Evolutionary conservation across 2,888 invertebrate species (phyloP), one percentile per base, ranked within the genome.

Genomic region (Hyposoter dolosus): DNA sequence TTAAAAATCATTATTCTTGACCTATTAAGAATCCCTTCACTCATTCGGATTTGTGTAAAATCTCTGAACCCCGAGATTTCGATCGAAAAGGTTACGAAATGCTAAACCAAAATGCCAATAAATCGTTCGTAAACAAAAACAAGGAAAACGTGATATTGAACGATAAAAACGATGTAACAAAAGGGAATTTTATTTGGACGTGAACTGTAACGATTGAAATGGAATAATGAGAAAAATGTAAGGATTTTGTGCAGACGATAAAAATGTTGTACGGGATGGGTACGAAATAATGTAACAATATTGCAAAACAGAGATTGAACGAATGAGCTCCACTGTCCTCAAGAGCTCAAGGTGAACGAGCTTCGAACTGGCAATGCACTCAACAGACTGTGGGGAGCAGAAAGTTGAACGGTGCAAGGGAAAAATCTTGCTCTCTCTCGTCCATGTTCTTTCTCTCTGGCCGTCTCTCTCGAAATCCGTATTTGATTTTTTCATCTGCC

Each of bases 311-410:
- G 69, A 81, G 78, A 82, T 82, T 74, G 77, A 82, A 75, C 47
- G 83, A 89, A 88, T 93, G 93, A 92, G 93, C 91, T 89, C 90
- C 93, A 86, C 93, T 93, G 93, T 76, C 84, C 85, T 82, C 88
- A 86, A 89, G 91, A 92, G 91, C 93, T 93, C 93, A 94, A 93
- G 93, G 93, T 93, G 93, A 93, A 93, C 93, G 91, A 93, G 93
- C 92, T 93, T 92, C 91, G 90, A 91, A 91, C 92, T 91, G 92
- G 92, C 92, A 91, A 91, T 91, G 91, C 90, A 90, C 90, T 82
- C 77, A 83, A 86, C 83, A 60, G 35, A 60, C 56, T 53, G 69
- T 80, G 72, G 79, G 68, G 83, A 79, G 75, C 72, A 68, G 60
- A 71, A 47, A 85, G 85, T 71, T 68, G 69, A 79, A 82, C 79